Percentiles rank a stretch among this genome's conserved stretches.
These are phyloP conservation scores for Orbicella faveolata DNA, from an alignment of 64 coral and sea anemone species.

Conservation along the genomic window DNA sequence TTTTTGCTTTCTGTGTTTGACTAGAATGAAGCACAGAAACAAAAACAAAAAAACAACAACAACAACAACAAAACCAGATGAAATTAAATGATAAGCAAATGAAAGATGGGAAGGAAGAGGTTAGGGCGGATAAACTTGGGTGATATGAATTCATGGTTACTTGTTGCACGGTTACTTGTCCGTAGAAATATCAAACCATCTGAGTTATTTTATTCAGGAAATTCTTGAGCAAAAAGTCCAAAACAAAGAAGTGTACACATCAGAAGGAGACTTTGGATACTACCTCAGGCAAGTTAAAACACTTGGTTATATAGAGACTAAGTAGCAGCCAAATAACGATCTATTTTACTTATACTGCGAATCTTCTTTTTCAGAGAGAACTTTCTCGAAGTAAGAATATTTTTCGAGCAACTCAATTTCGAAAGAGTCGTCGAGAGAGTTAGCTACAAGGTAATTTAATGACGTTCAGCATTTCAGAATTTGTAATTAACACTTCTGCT, in stretches of 20 bases:
- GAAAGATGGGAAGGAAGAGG: too few relatives aligned
- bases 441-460: conserved; percentile 27
- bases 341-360: not conserved
- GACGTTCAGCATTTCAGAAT: too few relatives aligned
- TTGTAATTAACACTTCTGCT: too few relatives aligned
- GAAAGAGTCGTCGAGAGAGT: conserved; percentile 38
- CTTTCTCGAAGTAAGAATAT: conserved; percentile 46
- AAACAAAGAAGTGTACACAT: not conserved
- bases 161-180: not conserved
- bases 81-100: too few relatives aligned
- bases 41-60: too few relatives aligned
- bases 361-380: conserved; percentile 21
- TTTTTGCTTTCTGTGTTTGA: too few relatives aligned
- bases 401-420: conserved; percentile 46
- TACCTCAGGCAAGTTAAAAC: not conserved
- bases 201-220: not conserved
- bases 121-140: too few relatives aligned
- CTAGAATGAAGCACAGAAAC: too few relatives aligned
- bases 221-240: not conserved
- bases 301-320: too few relatives aligned
- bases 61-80: too few relatives aligned
- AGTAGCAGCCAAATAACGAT: not conserved
- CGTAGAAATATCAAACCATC: too few relatives aligned
- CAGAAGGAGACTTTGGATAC: not conserved
- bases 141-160: too few relatives aligned